Base-by-base conservation (phyloP, 2,113 vertebrate genomes). In the Muntiacus reevesi region DNA sequence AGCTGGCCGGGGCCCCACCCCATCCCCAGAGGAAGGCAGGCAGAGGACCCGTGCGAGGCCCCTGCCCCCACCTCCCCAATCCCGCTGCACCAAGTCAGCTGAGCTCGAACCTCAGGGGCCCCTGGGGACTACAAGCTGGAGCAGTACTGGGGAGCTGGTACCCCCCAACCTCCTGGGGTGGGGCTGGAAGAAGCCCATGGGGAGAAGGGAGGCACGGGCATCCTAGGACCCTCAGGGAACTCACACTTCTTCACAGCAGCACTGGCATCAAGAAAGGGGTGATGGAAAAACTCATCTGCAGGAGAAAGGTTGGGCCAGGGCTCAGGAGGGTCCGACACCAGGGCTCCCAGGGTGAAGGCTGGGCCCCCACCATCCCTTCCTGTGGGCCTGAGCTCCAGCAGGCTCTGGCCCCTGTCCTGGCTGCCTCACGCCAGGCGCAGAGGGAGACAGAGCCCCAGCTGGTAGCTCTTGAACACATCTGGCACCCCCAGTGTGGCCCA, bases 211-310 rank as follows among this genome's bases (percentile, higher is more conserved):
- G 45, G 6, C 45, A 7, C 3, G 12, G 83, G 21, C 15, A 19
- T n/a, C 79, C 55, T 14, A 14, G 47, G 76, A 98, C 99, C 17
- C 50, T 19, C 11, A 7, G 16, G 33, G 64, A 43, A 99, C 99
- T 98, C 99, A 99, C 99, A 99, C 99, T 99, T 99, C 98, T 99
- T 99, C 98, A 99, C 97, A 19, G 99, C 98, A 83, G 99, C 98
- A 96, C 99, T 99, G 60, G 99, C 98, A 59, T 99, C 99, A 67
- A 99, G 96, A 98, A 99, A 99, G 0, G 99, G 99, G 98, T 99
- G 99, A 79, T 99, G 99, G 98, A 99, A 99, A 98, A 99, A 99
- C 85, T 99, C 99, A 97, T 99, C 99, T 99, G 98, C 15, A 83
- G 12, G 55, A 78, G n/a, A 0, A 54, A 16, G 12, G 5, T 50